Base-by-base conservation (phyloP, 1,140 invertebrate genomes). In the Choristoneura fumiferana region DNA sequence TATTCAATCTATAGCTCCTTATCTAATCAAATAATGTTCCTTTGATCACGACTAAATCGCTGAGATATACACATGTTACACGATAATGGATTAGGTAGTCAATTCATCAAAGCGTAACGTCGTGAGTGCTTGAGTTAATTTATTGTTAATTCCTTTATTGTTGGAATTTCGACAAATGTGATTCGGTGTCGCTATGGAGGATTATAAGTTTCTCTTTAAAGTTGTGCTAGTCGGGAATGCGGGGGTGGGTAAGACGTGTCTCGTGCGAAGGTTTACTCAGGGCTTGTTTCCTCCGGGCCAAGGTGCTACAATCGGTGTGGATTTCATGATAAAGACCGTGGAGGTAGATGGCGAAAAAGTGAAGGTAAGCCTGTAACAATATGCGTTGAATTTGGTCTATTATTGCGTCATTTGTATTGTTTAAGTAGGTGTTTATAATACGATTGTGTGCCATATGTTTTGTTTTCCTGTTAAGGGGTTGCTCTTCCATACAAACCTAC, bases 281-380 rank as follows among this genome's bases (percentile, higher is more conserved):
- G 97, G 97, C 0, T 89, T 98, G 13, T 98, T 98, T 91, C 97
- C 97, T 34, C 97, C 97, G 17, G 97, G 97, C 36, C 98, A 99
- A 92, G 98, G 98, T 57, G 98, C 98, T 61, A 99, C 98, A 1
- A 99, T 99, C 73, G 98, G 98, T 58, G 98, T 99, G 9, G 98
- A 99, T 92, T 99, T 99, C 84, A 99, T 99, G 94, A 99, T 99
- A 76, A 99, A 99, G 91, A 99, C 98, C 60, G 95, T 99, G 8
- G 96, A 98, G 91, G 96, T 99, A 59, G 98, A 99, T 85, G 98
- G 98, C 81, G 98, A 99, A 91, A 97, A 98, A 94, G 95, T 99
- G 52, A 99, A 99, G 94, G 97, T 98, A 71, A 53, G 15, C 33
- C 14, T 36, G 35, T 40, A 45, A 13, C 8, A 49, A 55, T 58